Percentiles rank a stretch among this genome's conserved stretches.
Evolutionary conservation across 2,113 vertebrate species (phyloP).

Genomic region (Pseudorhombus dupliciocellatus): DNA sequence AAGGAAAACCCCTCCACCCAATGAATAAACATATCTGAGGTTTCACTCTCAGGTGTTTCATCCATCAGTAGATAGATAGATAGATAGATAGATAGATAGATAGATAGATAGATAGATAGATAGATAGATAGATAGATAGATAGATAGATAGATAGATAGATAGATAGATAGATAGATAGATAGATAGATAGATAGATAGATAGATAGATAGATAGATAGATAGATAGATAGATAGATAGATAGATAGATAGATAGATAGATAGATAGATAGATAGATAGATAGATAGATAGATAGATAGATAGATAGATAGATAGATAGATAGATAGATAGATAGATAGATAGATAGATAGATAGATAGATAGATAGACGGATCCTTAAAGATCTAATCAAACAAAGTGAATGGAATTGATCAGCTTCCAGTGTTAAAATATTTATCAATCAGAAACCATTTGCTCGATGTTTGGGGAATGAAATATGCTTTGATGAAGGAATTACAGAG

Average conservation of each 20-base stretch:
- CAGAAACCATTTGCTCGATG: too few species aligned
- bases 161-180: not conserved
- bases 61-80: not conserved
- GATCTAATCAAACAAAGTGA: not conserved
- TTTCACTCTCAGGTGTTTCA: slow-evolving; percentile 47
- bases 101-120: too few species aligned
- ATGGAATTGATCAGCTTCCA: not conserved
- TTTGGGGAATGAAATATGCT: slow-evolving; percentile 15
- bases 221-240: not conserved
- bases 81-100: not conserved
- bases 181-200: not conserved
- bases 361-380: too few species aligned
- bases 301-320: too few species aligned
- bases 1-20: slow-evolving; percentile 33
- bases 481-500: not conserved
- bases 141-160: not conserved
- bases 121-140: too few species aligned
- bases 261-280: too few species aligned
- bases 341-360: not conserved
- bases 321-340: not conserved
- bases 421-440: not conserved
- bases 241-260: not conserved
- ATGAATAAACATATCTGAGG: slow-evolving; percentile 48
- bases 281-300: too few species aligned
- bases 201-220: not conserved